phyloP scores from a whole-genome alignment of 1,140 invertebrate species.

The Aphelenchoides fujianensis region DNA sequence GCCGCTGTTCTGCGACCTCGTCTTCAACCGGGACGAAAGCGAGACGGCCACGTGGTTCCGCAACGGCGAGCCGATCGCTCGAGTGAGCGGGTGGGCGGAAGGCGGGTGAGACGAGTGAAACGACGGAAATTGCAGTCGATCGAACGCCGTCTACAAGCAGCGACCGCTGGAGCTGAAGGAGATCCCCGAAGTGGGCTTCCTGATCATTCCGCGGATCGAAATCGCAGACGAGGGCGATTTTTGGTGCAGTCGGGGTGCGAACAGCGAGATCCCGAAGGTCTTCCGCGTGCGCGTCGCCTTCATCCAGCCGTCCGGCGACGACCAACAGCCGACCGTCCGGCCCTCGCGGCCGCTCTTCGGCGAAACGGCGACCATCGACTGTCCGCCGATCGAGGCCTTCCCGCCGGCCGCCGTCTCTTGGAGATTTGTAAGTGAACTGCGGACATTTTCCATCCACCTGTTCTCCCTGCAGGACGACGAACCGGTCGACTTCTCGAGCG shows the following conservation, averaged over 20 bases:
- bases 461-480: slow-evolving; percentile 24
- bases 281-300: slow-evolving; percentile 15
- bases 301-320: slow-evolving; percentile 12
- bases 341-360: slow-evolving; percentile 20
- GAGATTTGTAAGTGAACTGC: slow-evolving; percentile 23
- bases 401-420: slow-evolving; percentile 23
- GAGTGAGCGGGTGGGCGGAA: neutral
- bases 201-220: slow-evolving; percentile 20
- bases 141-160: slow-evolving; percentile 15
- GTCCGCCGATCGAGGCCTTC: neutral
- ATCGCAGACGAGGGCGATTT: slow-evolving; percentile 29
- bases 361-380: slow-evolving; percentile 21
- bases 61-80: neutral
- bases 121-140: slow-evolving; percentile 7
- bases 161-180: slow-evolving; percentile 16
- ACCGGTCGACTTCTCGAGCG: slow-evolving; percentile 25
- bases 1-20: slow-evolving; percentile 19
- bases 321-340: neutral
- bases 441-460: slow-evolving; percentile 13
- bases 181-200: slow-evolving; percentile 26
- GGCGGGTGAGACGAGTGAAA: neutral
- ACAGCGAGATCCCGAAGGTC: slow-evolving; percentile 12
- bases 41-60: slow-evolving; percentile 8
- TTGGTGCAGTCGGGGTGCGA: slow-evolving; percentile 29
- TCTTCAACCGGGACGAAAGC: slow-evolving; percentile 21